Percentiles rank a stretch among this genome's conserved stretches.
These are phyloP conservation scores for Cydia pomonella DNA, from an alignment of 1,140 invertebrate species.

Conservation along the genomic window DNA sequence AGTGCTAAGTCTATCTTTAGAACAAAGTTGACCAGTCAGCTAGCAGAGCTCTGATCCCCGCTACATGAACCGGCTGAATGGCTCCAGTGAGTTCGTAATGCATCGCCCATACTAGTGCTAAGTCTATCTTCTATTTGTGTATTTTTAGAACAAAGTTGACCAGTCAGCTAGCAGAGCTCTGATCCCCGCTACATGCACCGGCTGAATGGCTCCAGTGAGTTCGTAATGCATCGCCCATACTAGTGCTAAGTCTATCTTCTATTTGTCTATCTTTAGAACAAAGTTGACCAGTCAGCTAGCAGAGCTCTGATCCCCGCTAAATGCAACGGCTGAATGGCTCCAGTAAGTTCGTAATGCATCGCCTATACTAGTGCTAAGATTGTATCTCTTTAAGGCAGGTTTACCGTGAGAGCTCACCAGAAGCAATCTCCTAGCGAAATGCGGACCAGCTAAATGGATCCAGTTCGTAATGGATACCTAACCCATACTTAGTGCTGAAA, in stretches of 20 bases:
- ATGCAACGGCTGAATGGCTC: conserved; percentile 83
- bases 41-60: conserved; percentile 41
- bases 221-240: conserved; percentile 27
- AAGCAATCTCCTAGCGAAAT: conserved; percentile 73
- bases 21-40: background rate
- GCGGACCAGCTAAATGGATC: too few species aligned
- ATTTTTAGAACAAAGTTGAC: background rate
- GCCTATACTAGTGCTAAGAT: conserved; percentile 14
- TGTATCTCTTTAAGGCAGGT: conserved; percentile 46
- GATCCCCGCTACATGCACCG: background rate
- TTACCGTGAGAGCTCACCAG: conserved; percentile 83
- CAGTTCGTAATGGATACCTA: too few species aligned
- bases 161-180: conserved; percentile 68
- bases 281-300: conserved; percentile 78
- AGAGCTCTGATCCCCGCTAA: conserved; percentile 72
- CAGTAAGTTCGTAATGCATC: conserved; percentile 84
- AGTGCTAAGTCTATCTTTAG: conserved; percentile 9
- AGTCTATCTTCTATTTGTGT: too few species aligned
- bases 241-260: background rate
- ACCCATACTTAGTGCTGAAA: too few species aligned
- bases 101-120: conserved; percentile 34
- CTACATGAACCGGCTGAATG: conserved; percentile 81
- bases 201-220: conserved; percentile 83
- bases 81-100: conserved; percentile 87
- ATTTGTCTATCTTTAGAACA: conserved; percentile 56